Evolutionary conservation across 2,888 invertebrate species (phyloP), one percentile per base, ranked within the genome.

Genomic region (Nephrotoma guestfalica): DNA sequence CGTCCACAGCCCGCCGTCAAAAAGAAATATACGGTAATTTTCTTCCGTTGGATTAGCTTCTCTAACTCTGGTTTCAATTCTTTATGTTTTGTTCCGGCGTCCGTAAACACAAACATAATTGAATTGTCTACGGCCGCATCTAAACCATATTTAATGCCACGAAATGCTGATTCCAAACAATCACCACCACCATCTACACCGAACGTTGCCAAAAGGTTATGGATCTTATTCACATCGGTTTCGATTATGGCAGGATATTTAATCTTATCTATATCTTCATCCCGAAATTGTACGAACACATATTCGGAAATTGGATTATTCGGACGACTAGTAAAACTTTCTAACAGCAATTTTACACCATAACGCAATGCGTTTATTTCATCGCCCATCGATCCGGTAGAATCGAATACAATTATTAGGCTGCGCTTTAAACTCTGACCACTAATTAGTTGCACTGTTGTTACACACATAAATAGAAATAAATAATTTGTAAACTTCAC

Each of bases 361-460:
- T 93, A 93, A 83, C 94, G 93, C 18, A 96, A 92, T 90, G 95
- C 95, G 57, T 93, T 91, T 88, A 96, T 91, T 89, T 96, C 96
- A 89, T 95, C 94, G 88, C 93, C 93, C 96, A 96, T 96, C 0
- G 96, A 96, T 0, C 95, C 95, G 0, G 96, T 96, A 0, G 94
- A 93, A 90, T 96, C 96, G 89, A 96, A 96, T 86, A 96, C 95
- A 89, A 96, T 95, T 11, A 94, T 94, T 89, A 96, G 89, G 90
- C 93, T 93, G 86, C 92, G 92, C 88, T 92, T 92, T 6, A 2
- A 2, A 2, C 6, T 51, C 6, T 15, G 51, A 0, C 51, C 51
- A 51, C 7, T 18, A 47, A 13, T 47, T 11, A 47, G 47, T 4
- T 4, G 13, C 47, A 47, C 9, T 11, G 9, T 47, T 47, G 13